Conservation (phyloP, 2,113 vertebrate species). For the Sinocyclocheilus anshuiensis region DNA sequence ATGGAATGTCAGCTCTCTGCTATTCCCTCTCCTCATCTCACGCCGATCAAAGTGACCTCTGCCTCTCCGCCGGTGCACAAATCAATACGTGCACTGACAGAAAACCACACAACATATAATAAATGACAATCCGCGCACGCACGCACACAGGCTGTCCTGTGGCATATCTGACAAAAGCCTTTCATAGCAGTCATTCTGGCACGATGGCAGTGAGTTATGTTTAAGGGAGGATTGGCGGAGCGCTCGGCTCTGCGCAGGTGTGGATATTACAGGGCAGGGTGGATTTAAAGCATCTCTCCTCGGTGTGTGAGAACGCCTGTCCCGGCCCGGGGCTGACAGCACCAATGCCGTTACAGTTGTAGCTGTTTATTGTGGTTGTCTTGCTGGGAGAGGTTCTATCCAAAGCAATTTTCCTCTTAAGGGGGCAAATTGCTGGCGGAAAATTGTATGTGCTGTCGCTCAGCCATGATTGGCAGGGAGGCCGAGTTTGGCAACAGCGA, state of each 20-base stretch:
- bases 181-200: constrained; percentile 87
- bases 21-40: constrained; percentile 79
- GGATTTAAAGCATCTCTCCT: constrained; percentile 73
- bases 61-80: constrained; percentile 79
- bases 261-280: constrained; percentile 84
- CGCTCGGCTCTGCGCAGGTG: constrained; percentile 81
- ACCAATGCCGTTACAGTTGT: constrained; percentile 82
- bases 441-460: constrained; percentile 80
- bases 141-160: constrained; percentile 59
- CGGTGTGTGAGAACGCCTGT: constrained; percentile 69
- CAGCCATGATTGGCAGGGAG: constrained; percentile 73
- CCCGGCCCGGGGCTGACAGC: constrained; percentile 75
- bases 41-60: constrained; percentile 92
- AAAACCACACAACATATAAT: constrained; percentile 86
- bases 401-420: constrained; percentile 85
- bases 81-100: constrained; percentile 88
- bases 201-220: constrained; percentile 85
- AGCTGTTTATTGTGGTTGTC: constrained; percentile 75
- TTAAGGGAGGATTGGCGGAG: constrained; percentile 86
- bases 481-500: constrained; percentile 63
- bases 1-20: constrained; percentile 85
- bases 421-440: constrained; percentile 77
- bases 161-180: constrained; percentile 83
- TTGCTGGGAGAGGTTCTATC: constrained; percentile 78
- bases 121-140: constrained; percentile 80